These are phyloP conservation scores for Pygmarrhopalites habei DNA, from an alignment of 1,140 invertebrate genomes.

Conservation along the genomic window DNA sequence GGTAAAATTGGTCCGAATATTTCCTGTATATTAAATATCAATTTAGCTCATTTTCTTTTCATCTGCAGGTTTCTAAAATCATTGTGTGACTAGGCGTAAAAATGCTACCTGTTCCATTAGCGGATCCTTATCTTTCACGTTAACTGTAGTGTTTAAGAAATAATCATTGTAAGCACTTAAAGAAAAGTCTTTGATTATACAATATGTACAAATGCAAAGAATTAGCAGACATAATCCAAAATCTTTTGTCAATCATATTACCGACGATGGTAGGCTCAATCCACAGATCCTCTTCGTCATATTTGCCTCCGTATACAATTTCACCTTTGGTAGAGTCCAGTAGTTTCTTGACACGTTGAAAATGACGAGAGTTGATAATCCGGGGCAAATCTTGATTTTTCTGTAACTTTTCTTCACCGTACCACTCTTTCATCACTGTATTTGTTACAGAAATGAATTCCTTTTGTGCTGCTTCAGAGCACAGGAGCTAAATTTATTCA, in stretches of 20 bases:
- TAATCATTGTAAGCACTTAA: too few relatives aligned
- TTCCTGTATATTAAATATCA: too few relatives aligned
- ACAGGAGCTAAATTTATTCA: conserved; percentile 52
- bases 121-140: too few relatives aligned
- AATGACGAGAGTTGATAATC: conserved; percentile 79
- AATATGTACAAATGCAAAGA: too few relatives aligned
- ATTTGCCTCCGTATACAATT: conserved; percentile 46
- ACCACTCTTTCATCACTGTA: conserved; percentile 49
- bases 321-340: conserved; percentile 31
- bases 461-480: conserved; percentile 42
- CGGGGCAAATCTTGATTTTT: conserved; percentile 70
- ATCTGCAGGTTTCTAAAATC: too few relatives aligned
- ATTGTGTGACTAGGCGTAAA: too few relatives aligned
- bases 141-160: too few relatives aligned
- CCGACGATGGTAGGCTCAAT: conserved; percentile 33
- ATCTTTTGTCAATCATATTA: conserved; percentile 58
- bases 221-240: too few relatives aligned
- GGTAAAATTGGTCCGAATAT: conserved; percentile 94
- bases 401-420: too few relatives aligned
- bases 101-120: too few relatives aligned
- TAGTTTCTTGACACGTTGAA: conserved; percentile 42
- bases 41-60: too few relatives aligned
- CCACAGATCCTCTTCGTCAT: conserved; percentile 25
- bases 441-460: conserved; percentile 41
- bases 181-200: too few relatives aligned